phyloP scores from a whole-genome alignment of 2,888 invertebrate species.

The Heliconius charithonia region DNA sequence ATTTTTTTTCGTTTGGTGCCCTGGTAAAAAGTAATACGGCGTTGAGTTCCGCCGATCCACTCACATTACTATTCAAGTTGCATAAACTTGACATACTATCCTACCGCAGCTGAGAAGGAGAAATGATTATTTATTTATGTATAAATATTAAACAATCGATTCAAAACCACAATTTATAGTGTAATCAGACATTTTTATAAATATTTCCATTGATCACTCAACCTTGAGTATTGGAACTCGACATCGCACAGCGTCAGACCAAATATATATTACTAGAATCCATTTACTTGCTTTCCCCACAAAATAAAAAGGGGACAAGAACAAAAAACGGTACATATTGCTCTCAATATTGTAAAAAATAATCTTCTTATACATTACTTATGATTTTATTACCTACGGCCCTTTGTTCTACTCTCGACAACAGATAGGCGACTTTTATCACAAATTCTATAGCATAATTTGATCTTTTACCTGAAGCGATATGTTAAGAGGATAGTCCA shows the following conservation, averaged over 20 bases:
- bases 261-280: neutral
- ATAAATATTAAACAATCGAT: no score
- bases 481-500: neutral
- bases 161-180: no score
- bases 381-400: conserved; percentile 15
- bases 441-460: conserved; percentile 25
- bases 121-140: no score
- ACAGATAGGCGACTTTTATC: conserved; percentile 20
- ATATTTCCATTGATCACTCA: neutral
- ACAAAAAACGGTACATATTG: conserved; percentile 5
- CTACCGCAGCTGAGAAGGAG: no score
- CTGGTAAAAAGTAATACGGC: no score
- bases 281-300: neutral
- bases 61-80: no score
- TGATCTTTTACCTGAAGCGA: conserved; percentile 24
- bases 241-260: neutral
- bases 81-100: no score
- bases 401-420: conserved; percentile 22
- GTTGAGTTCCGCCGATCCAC: no score
- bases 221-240: neutral
- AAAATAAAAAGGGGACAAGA: neutral
- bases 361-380: conserved; percentile 20
- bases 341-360: conserved; percentile 8
- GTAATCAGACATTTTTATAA: neutral
- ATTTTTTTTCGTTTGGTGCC: no score